Evolutionary conservation across 1,140 invertebrate species (phyloP), one percentile per base, ranked within the genome.

Genomic region (Gonatopus flavifemur): DNA sequence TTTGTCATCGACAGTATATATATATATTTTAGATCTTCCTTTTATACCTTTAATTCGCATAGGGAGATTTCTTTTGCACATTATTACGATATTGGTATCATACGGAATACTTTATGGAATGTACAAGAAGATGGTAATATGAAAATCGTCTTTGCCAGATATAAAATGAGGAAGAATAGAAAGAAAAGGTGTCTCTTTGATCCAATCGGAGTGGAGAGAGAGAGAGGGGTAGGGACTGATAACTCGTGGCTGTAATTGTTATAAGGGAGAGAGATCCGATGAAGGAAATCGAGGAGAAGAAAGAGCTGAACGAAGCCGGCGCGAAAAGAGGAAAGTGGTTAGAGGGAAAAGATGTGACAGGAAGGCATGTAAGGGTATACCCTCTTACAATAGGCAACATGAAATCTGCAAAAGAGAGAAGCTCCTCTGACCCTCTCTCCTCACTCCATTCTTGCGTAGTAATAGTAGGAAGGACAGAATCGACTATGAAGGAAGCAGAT

Each of bases 401-500:
- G 70, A 72, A 72, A 75, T 73, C 63, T 72, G 70, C 70, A 69
- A 69, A 54, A 66, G 61, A 63, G 59, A 58, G 57, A 36, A 43
- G 49, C 44, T 52, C 60, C 52, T 50, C 39, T 49, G 19, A 19
- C 40, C 37, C 48, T 33, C 43, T 46, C 52, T 41, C 38, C 33
- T 41, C 30, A 28, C n/a, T n/a, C n/a, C n/a, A n/a, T n/a, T n/a
- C n/a, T n/a, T n/a, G n/a, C n/a, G 24, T 52, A 63, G 57, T 57
- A 62, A 47, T 51, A 62, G 60, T 44, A 61, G 52, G 50, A 60
- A 56, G 50, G 46, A 55, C 51, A 59, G 67, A 69, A 71, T 55
- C 54, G 59, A 63, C 61, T 66, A 69, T 62, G 69, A 72, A 68
- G 66, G 67, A 71, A 70, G 69, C 68, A 76, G 68, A 73, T 74